Evolutionary conservation across 2,888 invertebrate genomes (phyloP).

Genomic region (Drosophila mulleri): DNA sequence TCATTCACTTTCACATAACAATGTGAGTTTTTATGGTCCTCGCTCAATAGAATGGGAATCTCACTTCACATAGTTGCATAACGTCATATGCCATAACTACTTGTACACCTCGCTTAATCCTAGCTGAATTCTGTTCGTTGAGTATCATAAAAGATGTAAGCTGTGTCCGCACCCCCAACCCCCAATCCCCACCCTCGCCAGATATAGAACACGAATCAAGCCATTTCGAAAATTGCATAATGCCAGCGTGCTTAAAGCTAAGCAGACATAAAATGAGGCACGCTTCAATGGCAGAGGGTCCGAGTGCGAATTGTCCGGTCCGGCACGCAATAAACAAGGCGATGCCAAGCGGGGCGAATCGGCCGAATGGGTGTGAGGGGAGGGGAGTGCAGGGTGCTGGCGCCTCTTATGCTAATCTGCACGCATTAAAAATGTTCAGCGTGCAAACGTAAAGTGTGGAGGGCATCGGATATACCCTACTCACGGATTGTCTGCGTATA

Average conservation of each 20-base stretch:
- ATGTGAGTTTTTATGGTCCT: neutral
- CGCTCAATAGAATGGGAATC: neutral
- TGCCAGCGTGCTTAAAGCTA: conserved; percentile 49
- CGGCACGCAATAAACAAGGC: conserved; percentile 23
- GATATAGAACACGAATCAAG: conserved; percentile 50
- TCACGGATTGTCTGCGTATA: conserved; percentile 18
- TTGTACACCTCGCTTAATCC: conserved; percentile 19
- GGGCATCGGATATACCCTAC: conserved; percentile 2
- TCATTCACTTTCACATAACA: neutral
- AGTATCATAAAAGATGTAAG: conserved; percentile 56
- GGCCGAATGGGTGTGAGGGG: neutral
- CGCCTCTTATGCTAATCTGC: conserved; percentile 72
- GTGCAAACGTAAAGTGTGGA: conserved; percentile 36
- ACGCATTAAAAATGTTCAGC: conserved; percentile 72
- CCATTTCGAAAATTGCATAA: conserved; percentile 59
- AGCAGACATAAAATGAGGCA: conserved; percentile 60
- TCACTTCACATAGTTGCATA: conserved; percentile 14
- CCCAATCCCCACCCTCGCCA: no score
- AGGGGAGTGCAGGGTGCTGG: neutral
- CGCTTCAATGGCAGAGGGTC: conserved; percentile 20
- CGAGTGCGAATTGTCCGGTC: neutral
- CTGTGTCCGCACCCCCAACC: neutral
- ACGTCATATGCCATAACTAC: neutral
- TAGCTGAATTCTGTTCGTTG: conserved; percentile 34
- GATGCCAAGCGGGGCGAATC: neutral